A percentile compares a stretch with the other conserved stretches of the same genome.
Evolutionary conservation across 2,797 vertebrate species (phyloP).

Genomic region (Eurystomus glaucurus): DNA sequence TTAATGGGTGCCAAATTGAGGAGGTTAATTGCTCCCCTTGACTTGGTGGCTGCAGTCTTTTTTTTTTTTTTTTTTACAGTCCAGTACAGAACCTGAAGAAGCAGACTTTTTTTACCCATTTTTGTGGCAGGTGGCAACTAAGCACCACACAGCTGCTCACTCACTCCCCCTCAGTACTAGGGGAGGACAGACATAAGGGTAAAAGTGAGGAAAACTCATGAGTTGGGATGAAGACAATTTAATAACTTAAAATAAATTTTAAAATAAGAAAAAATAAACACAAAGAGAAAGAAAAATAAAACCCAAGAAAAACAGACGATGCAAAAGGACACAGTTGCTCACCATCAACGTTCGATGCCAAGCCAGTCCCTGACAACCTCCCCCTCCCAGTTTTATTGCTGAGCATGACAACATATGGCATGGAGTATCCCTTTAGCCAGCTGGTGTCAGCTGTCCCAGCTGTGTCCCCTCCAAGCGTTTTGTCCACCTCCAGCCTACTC

Average conservation of each 20-base stretch:
- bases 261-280: not conserved
- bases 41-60: not conserved
- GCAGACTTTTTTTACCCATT: not conserved
- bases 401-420: not conserved
- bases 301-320: not conserved
- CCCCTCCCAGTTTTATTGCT: not conserved
- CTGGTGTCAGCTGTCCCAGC: not conserved
- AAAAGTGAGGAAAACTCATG: not conserved
- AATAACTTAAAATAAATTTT: not conserved
- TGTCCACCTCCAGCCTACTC: not conserved
- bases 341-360: accelerated
- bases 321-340: not conserved
- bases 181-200: not conserved
- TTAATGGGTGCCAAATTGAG: not conserved
- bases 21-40: not conserved
- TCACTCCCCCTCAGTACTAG: not conserved
- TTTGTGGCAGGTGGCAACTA: not conserved
- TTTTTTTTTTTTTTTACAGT: not conserved
- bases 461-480: not conserved
- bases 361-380: not conserved
- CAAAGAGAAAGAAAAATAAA: not conserved
- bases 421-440: not conserved
- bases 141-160: not conserved
- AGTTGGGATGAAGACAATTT: not conserved
- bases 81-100: not conserved